phyloP scores from a whole-genome alignment of 2,888 invertebrate species.

The Drosophila koepferae region DNA sequence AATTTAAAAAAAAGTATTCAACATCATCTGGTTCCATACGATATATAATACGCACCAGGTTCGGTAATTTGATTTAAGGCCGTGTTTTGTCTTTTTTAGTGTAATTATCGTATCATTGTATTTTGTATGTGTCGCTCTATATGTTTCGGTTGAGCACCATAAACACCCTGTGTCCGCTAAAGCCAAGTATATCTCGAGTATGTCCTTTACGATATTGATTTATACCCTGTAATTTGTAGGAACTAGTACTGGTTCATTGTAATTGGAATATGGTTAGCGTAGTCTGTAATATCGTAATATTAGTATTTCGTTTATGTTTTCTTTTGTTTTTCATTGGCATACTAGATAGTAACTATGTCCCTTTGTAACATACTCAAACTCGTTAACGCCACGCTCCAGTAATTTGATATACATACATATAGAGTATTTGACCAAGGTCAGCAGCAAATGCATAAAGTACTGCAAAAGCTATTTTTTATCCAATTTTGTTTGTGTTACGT shows the following conservation, averaged over 20 bases:
- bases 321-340: constrained; percentile 32
- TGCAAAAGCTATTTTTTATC: constrained; percentile 41
- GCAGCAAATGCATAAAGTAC: constrained; percentile 73
- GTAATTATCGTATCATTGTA: constrained; percentile 41
- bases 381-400: constrained; percentile 11
- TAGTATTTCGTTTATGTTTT: constrained; percentile 42
- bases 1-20: constrained; percentile 53
- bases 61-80: constrained; percentile 68
- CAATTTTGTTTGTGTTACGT: constrained; percentile 22
- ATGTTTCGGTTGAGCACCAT: constrained; percentile 31
- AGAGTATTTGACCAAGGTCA: constrained; percentile 10
- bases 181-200: constrained; percentile 28
- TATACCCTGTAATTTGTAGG: constrained; percentile 58
- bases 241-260: constrained; percentile 56
- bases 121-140: constrained; percentile 38
- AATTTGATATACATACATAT: constrained; percentile 10
- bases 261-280: constrained; percentile 48
- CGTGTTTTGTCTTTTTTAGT: constrained; percentile 52
- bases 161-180: constrained; percentile 38
- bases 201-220: constrained; percentile 25
- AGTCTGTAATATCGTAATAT: constrained; percentile 21
- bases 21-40: constrained; percentile 74
- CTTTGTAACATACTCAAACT: constrained; percentile 46
- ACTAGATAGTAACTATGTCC: constrained; percentile 38
- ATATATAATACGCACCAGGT: constrained; percentile 64